phyloP scores from a whole-genome alignment of 2,888 invertebrate genomes.

The Synergus laeviventris region DNA sequence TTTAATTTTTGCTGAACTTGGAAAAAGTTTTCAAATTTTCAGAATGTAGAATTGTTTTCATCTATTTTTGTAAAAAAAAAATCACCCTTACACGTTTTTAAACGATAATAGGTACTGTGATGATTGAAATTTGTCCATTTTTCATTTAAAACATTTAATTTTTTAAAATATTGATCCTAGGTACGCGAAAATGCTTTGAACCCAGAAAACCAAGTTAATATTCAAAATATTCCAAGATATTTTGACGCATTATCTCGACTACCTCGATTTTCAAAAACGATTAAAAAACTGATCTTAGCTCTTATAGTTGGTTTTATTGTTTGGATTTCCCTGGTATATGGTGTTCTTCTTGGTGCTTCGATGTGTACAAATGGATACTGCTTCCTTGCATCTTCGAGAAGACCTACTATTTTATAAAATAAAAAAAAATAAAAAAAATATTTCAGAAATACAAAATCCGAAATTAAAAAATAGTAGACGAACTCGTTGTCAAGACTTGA shows the following conservation, averaged over 20 bases:
- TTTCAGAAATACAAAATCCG: not conserved
- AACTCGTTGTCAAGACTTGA: constrained; percentile 67
- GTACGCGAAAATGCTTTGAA: not conserved
- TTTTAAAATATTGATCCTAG: not conserved
- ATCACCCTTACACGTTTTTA: no score
- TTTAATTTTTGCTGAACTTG: no score
- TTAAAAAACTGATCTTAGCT: constrained; percentile 42
- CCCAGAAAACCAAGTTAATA: not conserved
- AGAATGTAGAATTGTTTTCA: no score
- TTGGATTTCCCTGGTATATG: constrained; percentile 58
- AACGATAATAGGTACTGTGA: no score
- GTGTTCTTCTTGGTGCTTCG: constrained; percentile 61
- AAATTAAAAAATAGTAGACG: constrained; percentile 48
- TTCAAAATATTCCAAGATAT: not conserved
- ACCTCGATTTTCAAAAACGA: constrained; percentile 2
- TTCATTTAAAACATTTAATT: not conserved
- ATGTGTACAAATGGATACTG: constrained; percentile 58
- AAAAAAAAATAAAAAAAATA: constrained; percentile 14
- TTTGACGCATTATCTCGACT: not conserved
- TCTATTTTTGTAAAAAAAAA: no score
- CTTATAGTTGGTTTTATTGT: constrained; percentile 57
- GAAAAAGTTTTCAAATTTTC: no score
- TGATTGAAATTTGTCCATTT: not conserved
- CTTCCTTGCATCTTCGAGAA: constrained; percentile 48
- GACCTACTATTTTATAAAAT: constrained; percentile 4